Conservation (phyloP, 2,797 vertebrate genomes). For the Characodon lateralis region DNA sequence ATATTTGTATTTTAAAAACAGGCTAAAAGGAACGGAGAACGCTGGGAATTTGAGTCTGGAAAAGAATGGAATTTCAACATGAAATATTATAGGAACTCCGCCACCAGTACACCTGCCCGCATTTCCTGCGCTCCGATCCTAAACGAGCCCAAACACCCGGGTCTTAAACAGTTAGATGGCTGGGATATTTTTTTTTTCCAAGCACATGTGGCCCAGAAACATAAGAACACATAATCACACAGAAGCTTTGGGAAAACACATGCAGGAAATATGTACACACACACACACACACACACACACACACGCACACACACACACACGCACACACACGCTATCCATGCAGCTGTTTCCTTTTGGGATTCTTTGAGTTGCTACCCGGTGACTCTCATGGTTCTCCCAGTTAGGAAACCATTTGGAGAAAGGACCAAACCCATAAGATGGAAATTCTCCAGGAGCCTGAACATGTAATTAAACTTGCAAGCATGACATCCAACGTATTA, state of each 20-base stretch:
- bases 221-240: constrained; percentile 50
- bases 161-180: neutral
- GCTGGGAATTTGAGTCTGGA: neutral
- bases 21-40: neutral
- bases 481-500: constrained; percentile 10
- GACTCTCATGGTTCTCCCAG: constrained; percentile 64
- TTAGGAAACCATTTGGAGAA: constrained; percentile 39
- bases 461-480: constrained; percentile 9
- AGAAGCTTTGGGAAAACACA: constrained; percentile 67
- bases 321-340: constrained; percentile 36
- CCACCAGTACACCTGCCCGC: constrained; percentile 32
- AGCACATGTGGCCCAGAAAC: constrained; percentile 44
- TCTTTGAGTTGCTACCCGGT: constrained; percentile 64
- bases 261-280: constrained; percentile 44
- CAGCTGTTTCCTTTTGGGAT: constrained; percentile 76
- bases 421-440: constrained; percentile 18
- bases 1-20: too few relatives aligned
- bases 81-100: neutral
- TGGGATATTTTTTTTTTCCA: constrained; percentile 4
- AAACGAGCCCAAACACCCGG: constrained; percentile 8
- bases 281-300: constrained; percentile 27
- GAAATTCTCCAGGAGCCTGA: constrained; percentile 12
- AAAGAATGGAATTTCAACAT: neutral
- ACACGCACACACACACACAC: constrained; percentile 37
- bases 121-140: neutral